phyloP scores from a whole-genome alignment of 2,888 invertebrate species.

The Cryptus armator region DNA sequence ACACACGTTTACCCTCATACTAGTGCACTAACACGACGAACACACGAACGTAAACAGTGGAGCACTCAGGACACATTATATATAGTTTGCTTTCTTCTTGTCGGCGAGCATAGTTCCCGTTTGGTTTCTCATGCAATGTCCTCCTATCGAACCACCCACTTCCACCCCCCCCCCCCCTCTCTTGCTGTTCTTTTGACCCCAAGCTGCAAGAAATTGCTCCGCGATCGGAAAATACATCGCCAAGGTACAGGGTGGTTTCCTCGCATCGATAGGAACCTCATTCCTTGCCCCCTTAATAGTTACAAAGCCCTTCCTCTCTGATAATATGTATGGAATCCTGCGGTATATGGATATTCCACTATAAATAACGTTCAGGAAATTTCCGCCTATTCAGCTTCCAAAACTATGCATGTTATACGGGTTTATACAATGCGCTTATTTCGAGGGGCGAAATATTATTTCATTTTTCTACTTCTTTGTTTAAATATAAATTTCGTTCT shows the following conservation, averaged over 20 bases:
- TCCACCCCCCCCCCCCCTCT: not conserved
- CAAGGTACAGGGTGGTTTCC: not conserved
- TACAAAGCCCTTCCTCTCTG: no score
- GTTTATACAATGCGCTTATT: no score
- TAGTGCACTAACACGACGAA: slow-evolving; percentile 2
- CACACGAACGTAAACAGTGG: not conserved
- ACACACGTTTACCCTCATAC: not conserved
- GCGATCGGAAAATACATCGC: slow-evolving; percentile 9
- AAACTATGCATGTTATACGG: no score
- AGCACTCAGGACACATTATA: not conserved
- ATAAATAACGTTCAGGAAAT: no score
- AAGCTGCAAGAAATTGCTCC: slow-evolving; percentile 8
- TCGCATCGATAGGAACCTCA: not conserved
- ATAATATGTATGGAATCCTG: no score
- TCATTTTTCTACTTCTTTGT: no score
- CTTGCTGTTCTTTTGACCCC: not conserved
- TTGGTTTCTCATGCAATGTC: slow-evolving; percentile 8
- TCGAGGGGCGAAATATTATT: no score
- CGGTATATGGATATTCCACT: no score
- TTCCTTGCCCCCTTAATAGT: not conserved
- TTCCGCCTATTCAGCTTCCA: no score
- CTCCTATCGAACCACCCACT: not conserved
- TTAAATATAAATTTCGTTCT: no score
- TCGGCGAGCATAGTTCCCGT: not conserved
- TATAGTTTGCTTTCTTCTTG: not conserved